Evolutionary conservation across 2,888 invertebrate species (phyloP).

Genomic region (Ectropis crepuscularia): DNA sequence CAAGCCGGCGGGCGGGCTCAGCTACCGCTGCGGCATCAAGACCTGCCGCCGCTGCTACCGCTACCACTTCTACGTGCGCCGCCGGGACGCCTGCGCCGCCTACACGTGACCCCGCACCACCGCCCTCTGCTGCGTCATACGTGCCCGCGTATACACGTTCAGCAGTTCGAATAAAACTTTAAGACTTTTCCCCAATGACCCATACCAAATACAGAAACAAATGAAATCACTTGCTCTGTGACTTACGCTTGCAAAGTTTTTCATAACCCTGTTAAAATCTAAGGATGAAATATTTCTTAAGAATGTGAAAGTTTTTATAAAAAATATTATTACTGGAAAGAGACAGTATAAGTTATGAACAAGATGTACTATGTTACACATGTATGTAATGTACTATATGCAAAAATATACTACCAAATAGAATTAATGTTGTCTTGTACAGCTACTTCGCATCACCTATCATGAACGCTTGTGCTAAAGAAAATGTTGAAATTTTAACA

Average conservation of each 20-base stretch:
- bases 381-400: slow-evolving; percentile 3
- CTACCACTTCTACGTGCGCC: slow-evolving; percentile 93
- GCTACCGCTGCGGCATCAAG: slow-evolving; percentile 97
- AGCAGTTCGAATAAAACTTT: too few species aligned
- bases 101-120: slow-evolving; percentile 62
- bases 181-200: too few species aligned
- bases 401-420: slow-evolving; percentile 20
- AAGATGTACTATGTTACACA: slow-evolving; percentile 3
- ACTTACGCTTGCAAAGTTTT: too few species aligned
- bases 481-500: background rate
- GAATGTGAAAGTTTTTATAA: too few species aligned
- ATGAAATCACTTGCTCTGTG: too few species aligned
- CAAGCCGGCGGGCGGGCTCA: slow-evolving; percentile 86
- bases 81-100: slow-evolving; percentile 86
- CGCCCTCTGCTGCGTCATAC: too few species aligned
- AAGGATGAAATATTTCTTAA: too few species aligned
- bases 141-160: too few species aligned
- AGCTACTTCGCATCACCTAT: slow-evolving; percentile 3
- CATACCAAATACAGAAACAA: too few species aligned
- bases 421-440: slow-evolving; percentile 2
- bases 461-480: background rate
- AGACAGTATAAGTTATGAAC: background rate
- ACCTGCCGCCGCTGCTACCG: slow-evolving; percentile 96
- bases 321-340: too few species aligned
- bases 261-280: too few species aligned